Evolutionary conservation across 1,140 invertebrate genomes (phyloP).

Genomic region (Bombus superbus): DNA sequence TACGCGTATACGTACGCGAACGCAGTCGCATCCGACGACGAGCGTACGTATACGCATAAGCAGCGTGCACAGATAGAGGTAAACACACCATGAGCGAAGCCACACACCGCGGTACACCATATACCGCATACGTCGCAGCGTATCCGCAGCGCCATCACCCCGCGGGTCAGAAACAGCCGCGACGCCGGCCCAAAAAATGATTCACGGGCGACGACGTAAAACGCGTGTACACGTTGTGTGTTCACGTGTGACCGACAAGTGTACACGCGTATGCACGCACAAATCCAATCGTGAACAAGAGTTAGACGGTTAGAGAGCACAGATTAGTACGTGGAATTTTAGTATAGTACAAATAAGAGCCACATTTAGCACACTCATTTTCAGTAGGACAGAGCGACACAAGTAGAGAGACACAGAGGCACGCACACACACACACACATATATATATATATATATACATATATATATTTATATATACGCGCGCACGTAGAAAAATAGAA

Average conservation of each 20-base stretch:
- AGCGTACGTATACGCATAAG: slow-evolving; percentile 3
- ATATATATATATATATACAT: not conserved
- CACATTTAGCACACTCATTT: slow-evolving; percentile 81
- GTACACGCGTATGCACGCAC: not conserved
- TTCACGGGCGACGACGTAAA: not conserved
- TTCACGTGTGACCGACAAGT: not conserved
- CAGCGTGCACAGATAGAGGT: not conserved
- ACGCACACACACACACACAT: slow-evolving; percentile 32
- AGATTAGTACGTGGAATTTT: slow-evolving; percentile 67
- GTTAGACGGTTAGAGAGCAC: slow-evolving; percentile 61
- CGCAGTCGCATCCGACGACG: too few relatives aligned
- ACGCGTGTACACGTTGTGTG: not conserved
- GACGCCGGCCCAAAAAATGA: not conserved
- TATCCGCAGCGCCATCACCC: not conserved
- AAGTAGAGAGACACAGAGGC: slow-evolving; percentile 61
- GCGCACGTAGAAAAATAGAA: not conserved
- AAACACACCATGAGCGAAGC: not conserved
- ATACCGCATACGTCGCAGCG: not conserved
- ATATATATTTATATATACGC: too few relatives aligned
- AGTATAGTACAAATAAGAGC: slow-evolving; percentile 67
- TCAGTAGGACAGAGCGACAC: slow-evolving; percentile 65
- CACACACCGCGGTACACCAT: not conserved
- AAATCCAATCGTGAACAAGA: slow-evolving; percentile 34
- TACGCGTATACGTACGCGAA: slow-evolving; percentile 13
- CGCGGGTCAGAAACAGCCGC: not conserved